Evolutionary conservation across 2,113 vertebrate species (phyloP), one percentile per base, ranked within the genome.

Genomic region (Setophaga coronata): DNA sequence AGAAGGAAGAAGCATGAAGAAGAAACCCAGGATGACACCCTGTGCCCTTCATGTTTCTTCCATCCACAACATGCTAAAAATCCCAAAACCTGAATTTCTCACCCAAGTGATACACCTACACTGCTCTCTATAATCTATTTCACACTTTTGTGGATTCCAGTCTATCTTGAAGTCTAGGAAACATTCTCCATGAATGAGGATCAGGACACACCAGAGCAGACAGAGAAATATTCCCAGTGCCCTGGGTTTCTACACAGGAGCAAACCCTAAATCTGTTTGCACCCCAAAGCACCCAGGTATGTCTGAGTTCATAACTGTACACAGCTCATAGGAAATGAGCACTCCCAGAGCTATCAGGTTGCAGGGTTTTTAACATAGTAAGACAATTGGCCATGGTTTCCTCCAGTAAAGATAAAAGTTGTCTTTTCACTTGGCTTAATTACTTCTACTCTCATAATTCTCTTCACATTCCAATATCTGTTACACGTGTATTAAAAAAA

Each of bases 401-500:
- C 12, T 67, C 28, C 48, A 36, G 29, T 66, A 66, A 65, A 38
- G 76, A 40, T 28, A 12, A 82, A 71, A 76, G 40, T 50, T 90
- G 18, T 65, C 28, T 71, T 84, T 71, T 81, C 31, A 73, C 12
- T 29, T 70, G 47, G 23, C 45, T 72, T 29, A 79, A 76, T 86
- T 82, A 36, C 45, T 73, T 91, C 17, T 57, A 31, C 34, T 82
- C 8, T 94, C 14, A 6, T 66, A 40, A 45, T 81, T 82, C 56
- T 48, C 5, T 77, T 96, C 31, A 62, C 67, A 38, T 77, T 86
- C 36, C 69, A 77, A 7, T 56, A 62, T 93, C 60, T 84, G 36
- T 36, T 83, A 36, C 31, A 79, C 0, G 7, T 15, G 10, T 24
- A 24, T 28, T 29, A 34, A 65, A 65, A n/a, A 65, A 65, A 65